Conservation (phyloP, 1,140 invertebrate species). For the Harpegnathos saltator region DNA sequence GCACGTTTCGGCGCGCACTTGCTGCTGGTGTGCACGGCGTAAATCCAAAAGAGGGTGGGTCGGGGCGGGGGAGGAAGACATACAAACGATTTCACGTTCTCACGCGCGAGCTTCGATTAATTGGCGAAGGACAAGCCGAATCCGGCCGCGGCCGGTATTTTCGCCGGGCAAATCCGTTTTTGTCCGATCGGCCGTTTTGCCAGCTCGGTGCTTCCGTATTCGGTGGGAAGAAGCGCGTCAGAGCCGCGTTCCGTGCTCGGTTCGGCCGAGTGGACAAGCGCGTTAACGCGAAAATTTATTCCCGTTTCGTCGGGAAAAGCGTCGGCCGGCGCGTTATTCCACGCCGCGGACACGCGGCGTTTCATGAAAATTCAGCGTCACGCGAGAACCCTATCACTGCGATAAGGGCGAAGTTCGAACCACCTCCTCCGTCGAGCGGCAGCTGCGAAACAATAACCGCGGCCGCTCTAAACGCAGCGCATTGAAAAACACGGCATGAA, state of each 20-base stretch:
- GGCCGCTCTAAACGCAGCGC: constrained; percentile 22
- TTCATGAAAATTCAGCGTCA: constrained; percentile 72
- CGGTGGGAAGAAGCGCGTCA: constrained; percentile 13
- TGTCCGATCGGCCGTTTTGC: constrained; percentile 41
- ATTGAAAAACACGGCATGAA: constrained; percentile 42
- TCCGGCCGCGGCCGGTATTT: background rate
- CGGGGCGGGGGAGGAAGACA: background rate
- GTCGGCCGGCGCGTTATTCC: constrained; percentile 57
- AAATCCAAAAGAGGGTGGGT: too few species aligned
- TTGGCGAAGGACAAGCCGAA: constrained; percentile 10
- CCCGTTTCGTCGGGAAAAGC: constrained; percentile 15
- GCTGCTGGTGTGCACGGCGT: too few species aligned
- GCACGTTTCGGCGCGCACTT: too few species aligned
- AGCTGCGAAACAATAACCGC: constrained; percentile 51
- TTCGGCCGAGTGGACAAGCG: background rate
- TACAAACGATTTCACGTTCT: background rate
- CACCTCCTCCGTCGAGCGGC: background rate
- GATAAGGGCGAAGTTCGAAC: constrained; percentile 61
- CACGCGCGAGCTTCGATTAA: constrained; percentile 14
- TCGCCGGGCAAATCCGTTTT: constrained; percentile 14
- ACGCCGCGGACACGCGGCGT: constrained; percentile 59
- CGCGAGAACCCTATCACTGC: constrained; percentile 64
- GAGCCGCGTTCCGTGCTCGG: constrained; percentile 3
- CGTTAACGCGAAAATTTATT: constrained; percentile 67
- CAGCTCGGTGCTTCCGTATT: constrained; percentile 46